Evolutionary conservation across 2,888 invertebrate species (phyloP), one percentile per base, ranked within the genome.

Genomic region (Acanthococcus lagerstroemiae): DNA sequence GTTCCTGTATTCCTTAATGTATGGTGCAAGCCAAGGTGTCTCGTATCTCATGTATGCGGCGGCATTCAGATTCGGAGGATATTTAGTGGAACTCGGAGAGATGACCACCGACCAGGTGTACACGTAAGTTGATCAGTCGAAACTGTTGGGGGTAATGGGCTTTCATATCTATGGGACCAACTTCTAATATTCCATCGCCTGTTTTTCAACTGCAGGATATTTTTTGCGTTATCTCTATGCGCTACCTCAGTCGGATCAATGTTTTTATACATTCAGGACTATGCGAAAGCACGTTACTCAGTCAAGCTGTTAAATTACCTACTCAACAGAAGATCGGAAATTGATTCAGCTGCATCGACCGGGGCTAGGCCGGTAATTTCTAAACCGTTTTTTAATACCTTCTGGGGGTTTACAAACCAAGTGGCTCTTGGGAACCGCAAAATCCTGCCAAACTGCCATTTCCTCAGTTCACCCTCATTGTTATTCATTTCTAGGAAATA

Each of bases 31-130:
- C 2, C 79, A 80, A 71, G 75, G 77, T 4, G 72, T 80, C 19
- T 76, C 79, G 30, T 80, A 77, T 73, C 76, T 81, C 70, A 78
- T 80, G 72, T 82, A 81, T 71, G 79, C 79, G 4, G 76, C 76
- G 19, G 77, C 80, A 2, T 81, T 81, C 72, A 74, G 76, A 30
- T 76, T 78, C 67, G 81, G 81, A 6, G 77, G 78, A 3, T 75
- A 77, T 67, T 74, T 81, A 30, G 78, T 82, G 22, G 73, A 76
- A 56, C 69, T 74, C 4, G 75, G 73, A 15, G 74, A 76, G 24
- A 76, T 78, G 74, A 69, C 71, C 0, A 75, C 78, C 4, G 72
- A 75, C 26, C 70, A 73, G 60, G 77, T 79, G 27, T 77, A 77
- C 71, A 74, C 74, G 76, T 75, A 68, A 69, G 70, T 63, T n/a